phyloP scores from a whole-genome alignment of 35 echinoderm and acorn worm genomes.

The Apostichopus californicus region DNA sequence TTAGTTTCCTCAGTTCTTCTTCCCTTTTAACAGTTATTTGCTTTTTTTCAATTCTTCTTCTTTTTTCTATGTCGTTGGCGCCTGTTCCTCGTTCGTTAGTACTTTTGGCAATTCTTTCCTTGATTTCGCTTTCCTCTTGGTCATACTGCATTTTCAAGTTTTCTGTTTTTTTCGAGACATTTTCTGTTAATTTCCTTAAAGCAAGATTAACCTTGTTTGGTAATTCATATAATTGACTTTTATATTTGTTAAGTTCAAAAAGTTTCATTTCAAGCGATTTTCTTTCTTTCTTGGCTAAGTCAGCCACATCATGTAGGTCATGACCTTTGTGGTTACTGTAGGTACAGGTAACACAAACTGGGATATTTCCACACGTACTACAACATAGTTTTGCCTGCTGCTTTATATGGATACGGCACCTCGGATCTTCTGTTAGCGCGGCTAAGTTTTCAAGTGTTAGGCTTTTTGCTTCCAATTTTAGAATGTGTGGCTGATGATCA shows the following conservation, averaged over 20 bases:
- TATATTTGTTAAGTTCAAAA: neutral
- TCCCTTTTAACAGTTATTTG: no score
- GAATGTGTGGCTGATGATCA: neutral
- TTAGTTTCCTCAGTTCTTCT: neutral
- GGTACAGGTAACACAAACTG: neutral
- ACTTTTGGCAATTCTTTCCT: neutral
- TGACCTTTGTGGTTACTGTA: conserved; percentile 2
- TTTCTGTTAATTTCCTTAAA: neutral
- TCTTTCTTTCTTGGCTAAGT: neutral
- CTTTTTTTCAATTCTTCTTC: neutral
- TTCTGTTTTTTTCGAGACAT: neutral
- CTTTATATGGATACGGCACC: neutral
- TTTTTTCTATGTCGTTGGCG: neutral
- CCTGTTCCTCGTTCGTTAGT: neutral
- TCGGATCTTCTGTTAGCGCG: neutral
- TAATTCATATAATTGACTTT: neutral
- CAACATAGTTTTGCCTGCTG: neutral
- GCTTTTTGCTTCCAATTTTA: neutral
- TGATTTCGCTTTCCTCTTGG: neutral
- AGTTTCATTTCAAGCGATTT: neutral
- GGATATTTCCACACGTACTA: neutral
- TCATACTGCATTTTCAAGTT: neutral
- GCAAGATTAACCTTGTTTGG: neutral
- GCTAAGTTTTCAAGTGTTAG: neutral
- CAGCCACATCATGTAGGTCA: conserved; percentile 5